Percentiles rank a stretch among this genome's conserved stretches.
These are phyloP conservation scores for Scopus umbretta DNA, from an alignment of 2,113 vertebrate species.

Conservation along the genomic window DNA sequence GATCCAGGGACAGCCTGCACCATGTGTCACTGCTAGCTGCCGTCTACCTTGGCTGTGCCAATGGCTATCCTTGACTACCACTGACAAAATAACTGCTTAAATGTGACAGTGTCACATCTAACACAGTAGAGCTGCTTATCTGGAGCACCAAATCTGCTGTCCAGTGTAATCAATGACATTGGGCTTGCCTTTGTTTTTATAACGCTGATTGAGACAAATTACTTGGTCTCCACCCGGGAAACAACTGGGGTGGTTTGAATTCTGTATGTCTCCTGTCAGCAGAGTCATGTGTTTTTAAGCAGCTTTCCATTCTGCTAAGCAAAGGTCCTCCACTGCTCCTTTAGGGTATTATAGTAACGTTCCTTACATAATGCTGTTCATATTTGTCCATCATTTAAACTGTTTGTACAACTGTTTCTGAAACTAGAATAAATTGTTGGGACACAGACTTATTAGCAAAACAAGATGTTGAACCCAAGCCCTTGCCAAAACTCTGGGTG, in stretches of 20 bases:
- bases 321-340: not conserved
- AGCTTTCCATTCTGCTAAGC: not conserved
- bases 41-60: not conserved
- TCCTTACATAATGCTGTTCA: not conserved
- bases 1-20: not conserved
- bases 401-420: not conserved
- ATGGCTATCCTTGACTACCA: not conserved
- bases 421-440: not conserved
- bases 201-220: not conserved
- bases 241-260: not conserved
- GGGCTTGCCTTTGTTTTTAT: not conserved
- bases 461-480: not conserved
- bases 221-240: not conserved
- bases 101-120: not conserved
- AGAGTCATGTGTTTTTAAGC: not conserved
- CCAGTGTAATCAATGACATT: not conserved
- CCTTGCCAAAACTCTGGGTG: not conserved
- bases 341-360: not conserved
- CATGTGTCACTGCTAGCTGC: fast-evolving
- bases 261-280: not conserved
- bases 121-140: not conserved
- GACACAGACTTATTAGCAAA: not conserved
- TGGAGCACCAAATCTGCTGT: not conserved
- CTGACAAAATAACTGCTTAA: fast-evolving
- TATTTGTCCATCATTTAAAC: not conserved